Percentiles rank a stretch among this genome's conserved stretches.
Conservation (phyloP, 2,113 vertebrate species). For the Dissostichus mawsoni region DNA sequence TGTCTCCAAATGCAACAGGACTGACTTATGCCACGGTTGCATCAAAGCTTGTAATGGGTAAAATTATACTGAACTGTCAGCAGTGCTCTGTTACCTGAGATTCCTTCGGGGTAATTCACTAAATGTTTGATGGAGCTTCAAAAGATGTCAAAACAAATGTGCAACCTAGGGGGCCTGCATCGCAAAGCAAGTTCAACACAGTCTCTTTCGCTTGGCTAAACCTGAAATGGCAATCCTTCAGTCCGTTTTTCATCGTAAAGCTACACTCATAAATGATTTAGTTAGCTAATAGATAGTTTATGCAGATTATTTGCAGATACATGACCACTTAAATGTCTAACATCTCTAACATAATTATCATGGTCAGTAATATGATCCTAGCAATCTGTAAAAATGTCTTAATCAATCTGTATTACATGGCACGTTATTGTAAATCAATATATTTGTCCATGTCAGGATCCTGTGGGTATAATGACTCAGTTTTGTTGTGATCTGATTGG, state of each 20-base stretch:
- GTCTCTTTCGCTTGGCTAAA: not conserved
- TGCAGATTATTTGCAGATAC: not conserved
- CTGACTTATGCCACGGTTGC: conserved; percentile 1
- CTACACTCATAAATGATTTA: not conserved
- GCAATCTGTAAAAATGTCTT: not conserved
- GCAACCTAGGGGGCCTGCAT: not conserved
- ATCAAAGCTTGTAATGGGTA: not conserved
- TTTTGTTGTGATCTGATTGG: not conserved
- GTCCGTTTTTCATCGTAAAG: not conserved
- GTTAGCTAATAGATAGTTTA: too few species aligned
- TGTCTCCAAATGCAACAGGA: not conserved
- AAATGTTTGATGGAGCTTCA: not conserved
- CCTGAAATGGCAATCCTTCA: not conserved
- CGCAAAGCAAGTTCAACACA: not conserved
- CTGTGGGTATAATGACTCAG: not conserved
- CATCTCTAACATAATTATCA: not conserved
- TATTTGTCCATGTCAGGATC: not conserved
- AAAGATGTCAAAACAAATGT: not conserved
- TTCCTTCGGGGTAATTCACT: not conserved
- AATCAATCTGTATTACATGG: not conserved
- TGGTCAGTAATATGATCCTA: not conserved
- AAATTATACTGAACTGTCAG: conserved; percentile 1
- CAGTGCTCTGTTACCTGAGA: not conserved
- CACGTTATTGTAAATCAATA: not conserved
- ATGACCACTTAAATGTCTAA: not conserved